These are phyloP conservation scores for Beaufortia kweichowensis DNA, from an alignment of 2,113 vertebrate species.

Conservation along the genomic window DNA sequence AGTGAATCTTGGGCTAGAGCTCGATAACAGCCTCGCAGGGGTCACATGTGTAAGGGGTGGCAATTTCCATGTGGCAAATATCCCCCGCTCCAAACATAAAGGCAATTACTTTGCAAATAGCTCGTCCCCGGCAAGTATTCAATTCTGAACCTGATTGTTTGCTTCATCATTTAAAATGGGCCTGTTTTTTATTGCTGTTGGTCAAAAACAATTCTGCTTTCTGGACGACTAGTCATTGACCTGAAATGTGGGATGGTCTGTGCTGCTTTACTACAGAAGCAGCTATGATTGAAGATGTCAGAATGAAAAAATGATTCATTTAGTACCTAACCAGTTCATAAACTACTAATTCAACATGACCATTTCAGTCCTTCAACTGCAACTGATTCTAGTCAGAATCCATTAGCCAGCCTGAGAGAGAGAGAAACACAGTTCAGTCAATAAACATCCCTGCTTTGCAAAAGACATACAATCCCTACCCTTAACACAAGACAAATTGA, in stretches of 20 bases:
- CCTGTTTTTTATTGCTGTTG: constrained; percentile 58
- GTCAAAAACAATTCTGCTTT: constrained; percentile 37
- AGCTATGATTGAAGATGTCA: constrained; percentile 19
- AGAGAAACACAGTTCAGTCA: not conserved
- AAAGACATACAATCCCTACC: constrained; percentile 49
- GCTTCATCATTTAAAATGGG: constrained; percentile 61
- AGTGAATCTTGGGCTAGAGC: constrained; percentile 59
- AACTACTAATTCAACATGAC: constrained; percentile 13
- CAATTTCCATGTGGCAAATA: constrained; percentile 71
- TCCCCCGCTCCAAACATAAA: constrained; percentile 70
- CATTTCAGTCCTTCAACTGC: not conserved
- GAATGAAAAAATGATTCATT: not conserved
- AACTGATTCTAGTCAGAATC: not conserved
- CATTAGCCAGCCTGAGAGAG: too few species aligned
- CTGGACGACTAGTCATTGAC: constrained; percentile 1
- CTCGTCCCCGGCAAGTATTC: constrained; percentile 70
- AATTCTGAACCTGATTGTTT: constrained; percentile 68
- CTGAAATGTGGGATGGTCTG: constrained; percentile 26
- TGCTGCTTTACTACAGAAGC: constrained; percentile 26
- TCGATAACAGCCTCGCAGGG: constrained; percentile 70
- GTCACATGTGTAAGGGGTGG: constrained; percentile 67
- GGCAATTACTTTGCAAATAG: constrained; percentile 77
- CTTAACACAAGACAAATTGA: constrained; percentile 72
- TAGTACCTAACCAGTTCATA: constrained; percentile 23
- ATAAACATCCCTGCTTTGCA: constrained; percentile 24